Percentiles rank a stretch among this genome's conserved stretches.
Conservation (phyloP, 2,888 invertebrate species). For the Pheosia tremula region DNA sequence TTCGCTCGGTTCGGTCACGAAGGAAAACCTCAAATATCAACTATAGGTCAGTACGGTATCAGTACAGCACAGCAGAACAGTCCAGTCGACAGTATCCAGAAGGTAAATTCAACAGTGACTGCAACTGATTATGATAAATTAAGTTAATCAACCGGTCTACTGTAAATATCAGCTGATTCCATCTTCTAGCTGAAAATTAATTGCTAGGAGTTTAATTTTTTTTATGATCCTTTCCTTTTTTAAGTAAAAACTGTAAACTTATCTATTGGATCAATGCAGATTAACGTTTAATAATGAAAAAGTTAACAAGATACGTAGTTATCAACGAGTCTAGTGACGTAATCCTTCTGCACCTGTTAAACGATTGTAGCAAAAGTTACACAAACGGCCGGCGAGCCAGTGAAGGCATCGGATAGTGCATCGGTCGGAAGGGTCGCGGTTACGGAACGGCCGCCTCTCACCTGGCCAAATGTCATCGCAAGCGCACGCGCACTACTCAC, state of each 20-base stretch:
- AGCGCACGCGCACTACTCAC: conserved; percentile 33
- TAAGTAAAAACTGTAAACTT: no score
- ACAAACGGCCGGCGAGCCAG: conserved; percentile 20
- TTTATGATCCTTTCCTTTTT: no score
- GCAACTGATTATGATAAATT: no score
- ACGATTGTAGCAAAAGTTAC: conserved; percentile 5
- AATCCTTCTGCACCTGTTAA: not conserved
- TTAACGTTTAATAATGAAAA: no score
- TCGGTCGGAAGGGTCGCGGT: conserved; percentile 50
- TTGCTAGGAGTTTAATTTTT: no score
- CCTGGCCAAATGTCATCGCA: conserved; percentile 70
- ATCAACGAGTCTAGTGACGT: not conserved
- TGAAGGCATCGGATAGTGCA: conserved; percentile 52
- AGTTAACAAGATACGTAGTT: no score
- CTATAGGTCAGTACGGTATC: conserved; percentile 14
- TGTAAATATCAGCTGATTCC: no score
- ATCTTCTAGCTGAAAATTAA: not conserved
- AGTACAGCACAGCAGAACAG: no score
- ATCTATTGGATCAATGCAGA: no score
- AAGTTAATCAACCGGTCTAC: no score
- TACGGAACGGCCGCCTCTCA: conserved; percentile 59
- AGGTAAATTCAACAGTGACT: no score
- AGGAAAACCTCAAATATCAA: conserved; percentile 42
- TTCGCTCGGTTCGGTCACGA: conserved; percentile 45
- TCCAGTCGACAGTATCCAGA: conserved; percentile 21